Evolutionary conservation across 2,888 invertebrate species (phyloP), one percentile per base, ranked within the genome.

Genomic region (Conistra vaccinii): DNA sequence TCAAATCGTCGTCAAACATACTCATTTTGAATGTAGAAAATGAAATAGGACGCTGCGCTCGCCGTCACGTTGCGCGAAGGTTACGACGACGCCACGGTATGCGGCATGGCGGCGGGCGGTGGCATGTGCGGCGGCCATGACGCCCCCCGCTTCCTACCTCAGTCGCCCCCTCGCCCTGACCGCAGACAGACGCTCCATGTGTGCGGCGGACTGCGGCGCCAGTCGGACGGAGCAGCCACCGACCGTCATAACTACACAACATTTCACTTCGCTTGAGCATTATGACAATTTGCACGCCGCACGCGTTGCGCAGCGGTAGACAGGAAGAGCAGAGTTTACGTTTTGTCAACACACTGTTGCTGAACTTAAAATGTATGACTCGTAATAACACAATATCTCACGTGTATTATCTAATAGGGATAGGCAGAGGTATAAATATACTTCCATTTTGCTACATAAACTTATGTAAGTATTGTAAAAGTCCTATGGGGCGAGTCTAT

Each of bases 1-100:
- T 72, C 62, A 82, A 69, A 53, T 66, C 82, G 55, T 82, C 82
- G 45, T 82, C 82, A 53, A 82, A 82, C 53, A 68, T 67, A 26
- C 53, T 76, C 76, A 75, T 82, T 66, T 71, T 78, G 23, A 20
- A 17, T 74, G 26, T 29, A 20, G 26, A 63, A 42, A 45, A 68
- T 32, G 17, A 69, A 62, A 62, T 76, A 62, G 60, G 55, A 65
- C 76, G 55, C n/a, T 39, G 57, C 35, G 72, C 39, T 60, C 53
- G 23, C 39, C 79, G 79, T 61, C 63, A 71, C 81, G 78, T 51
- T 71, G 58, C 26, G 62, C 70, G 70, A 75, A 69, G 78, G 60
- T 74, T 66, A 57, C 71, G 71, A 62, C 62, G 79, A 72, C 82
- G 82, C 82, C 62, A 79, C 74, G 82, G 82, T 82, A 81, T 81